Conservation (phyloP, 2,113 vertebrate species). For the Choloepus hoffmanni region DNA sequence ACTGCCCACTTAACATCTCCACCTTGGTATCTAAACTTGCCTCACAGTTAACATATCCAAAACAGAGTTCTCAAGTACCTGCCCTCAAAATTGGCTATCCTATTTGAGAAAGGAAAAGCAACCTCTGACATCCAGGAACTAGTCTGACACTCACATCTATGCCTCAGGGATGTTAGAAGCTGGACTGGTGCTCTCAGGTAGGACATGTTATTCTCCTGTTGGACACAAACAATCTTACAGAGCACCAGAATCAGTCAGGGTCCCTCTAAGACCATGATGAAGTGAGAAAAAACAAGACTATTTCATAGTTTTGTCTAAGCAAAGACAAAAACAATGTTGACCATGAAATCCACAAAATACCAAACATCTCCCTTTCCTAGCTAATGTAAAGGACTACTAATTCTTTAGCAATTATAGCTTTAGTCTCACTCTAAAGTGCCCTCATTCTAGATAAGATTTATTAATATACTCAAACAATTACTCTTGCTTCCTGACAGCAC, state of each 20-base stretch:
- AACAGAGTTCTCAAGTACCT: conserved; percentile 6
- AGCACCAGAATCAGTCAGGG: not conserved
- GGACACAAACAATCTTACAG: not conserved
- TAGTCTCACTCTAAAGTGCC: not conserved
- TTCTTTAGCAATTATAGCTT: conserved; percentile 3
- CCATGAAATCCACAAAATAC: conserved; percentile 24
- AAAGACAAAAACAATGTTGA: conserved; percentile 5
- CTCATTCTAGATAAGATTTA: not conserved
- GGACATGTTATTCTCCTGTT: not conserved
- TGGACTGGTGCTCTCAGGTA: not conserved
- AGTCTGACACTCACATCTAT: not conserved
- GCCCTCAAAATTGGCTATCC: not conserved
- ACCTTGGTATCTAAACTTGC: not conserved
- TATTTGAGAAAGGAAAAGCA: not conserved
- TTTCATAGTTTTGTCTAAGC: conserved; percentile 15
- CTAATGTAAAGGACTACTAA: not conserved
- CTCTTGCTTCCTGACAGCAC: not conserved
- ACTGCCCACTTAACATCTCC: not conserved
- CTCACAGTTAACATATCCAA: conserved; percentile 6
- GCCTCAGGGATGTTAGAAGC: not conserved
- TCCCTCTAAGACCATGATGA: not conserved
- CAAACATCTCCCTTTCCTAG: not conserved
- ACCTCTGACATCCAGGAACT: not conserved
- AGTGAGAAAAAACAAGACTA: conserved; percentile 35
- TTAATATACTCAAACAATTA: not conserved